These are phyloP conservation scores for Prionailurus bengalensis DNA, from an alignment of 2,113 vertebrate species.

Conservation along the genomic window DNA sequence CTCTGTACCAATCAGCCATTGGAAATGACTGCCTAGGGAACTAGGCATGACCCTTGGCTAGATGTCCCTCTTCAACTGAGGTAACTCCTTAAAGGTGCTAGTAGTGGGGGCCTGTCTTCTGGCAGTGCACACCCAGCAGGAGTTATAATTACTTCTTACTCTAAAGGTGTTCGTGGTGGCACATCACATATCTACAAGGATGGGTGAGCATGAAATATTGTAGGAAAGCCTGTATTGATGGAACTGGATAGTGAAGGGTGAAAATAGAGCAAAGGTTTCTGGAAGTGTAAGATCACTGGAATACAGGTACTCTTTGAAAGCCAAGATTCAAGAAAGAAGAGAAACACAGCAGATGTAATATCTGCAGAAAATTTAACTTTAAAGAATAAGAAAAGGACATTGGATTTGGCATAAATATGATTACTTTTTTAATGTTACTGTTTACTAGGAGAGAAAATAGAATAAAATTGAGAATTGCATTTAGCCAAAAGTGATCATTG, in stretches of 20 bases:
- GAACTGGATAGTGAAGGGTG: not conserved
- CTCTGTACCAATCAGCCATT: not conserved
- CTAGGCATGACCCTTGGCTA: not conserved
- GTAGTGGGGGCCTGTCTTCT: not conserved
- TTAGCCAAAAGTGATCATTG: not conserved
- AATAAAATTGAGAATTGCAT: not conserved
- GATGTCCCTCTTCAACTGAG: not conserved
- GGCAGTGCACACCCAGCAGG: not conserved
- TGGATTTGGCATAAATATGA: conserved; percentile 24
- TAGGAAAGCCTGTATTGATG: not conserved
- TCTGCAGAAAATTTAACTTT: not conserved
- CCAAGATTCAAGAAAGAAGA: not conserved
- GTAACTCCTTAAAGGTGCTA: not conserved
- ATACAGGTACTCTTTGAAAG: not conserved
- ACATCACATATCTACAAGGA: not conserved
- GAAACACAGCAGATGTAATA: not conserved
- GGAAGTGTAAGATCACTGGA: not conserved
- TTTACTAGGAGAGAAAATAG: not conserved
- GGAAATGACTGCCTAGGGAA: not conserved
- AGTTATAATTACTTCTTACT: not conserved
- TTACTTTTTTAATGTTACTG: not conserved
- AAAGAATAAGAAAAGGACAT: not conserved
- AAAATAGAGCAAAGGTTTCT: not conserved
- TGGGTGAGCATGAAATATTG: not conserved
- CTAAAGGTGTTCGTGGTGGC: not conserved